These are phyloP conservation scores for Clarias pachynema DNA, from an alignment of 2,797 vertebrate genomes.

Conservation along the genomic window DNA sequence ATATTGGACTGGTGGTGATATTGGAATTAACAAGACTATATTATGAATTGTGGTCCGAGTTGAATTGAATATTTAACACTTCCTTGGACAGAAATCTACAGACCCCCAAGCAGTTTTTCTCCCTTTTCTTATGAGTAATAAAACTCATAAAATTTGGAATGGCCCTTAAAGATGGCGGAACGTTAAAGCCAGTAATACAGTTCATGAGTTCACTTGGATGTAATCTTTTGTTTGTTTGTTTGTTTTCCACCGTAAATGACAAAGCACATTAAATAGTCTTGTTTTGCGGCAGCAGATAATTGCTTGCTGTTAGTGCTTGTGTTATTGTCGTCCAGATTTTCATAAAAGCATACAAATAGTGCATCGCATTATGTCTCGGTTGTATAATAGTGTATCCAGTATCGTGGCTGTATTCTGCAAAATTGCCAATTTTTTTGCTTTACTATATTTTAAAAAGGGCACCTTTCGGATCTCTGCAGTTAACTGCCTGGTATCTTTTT, in stretches of 20 bases:
- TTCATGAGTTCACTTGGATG: background rate
- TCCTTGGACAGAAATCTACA: background rate
- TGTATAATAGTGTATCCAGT: background rate
- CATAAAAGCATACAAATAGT: background rate
- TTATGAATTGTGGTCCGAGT: background rate
- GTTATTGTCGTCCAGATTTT: background rate
- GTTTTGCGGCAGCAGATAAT: conserved; percentile 2
- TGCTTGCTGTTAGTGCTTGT: background rate
- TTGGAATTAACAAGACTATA: no score
- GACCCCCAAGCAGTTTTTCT: background rate
- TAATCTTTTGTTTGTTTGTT: background rate
- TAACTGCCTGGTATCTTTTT: background rate
- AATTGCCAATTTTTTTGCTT: background rate
- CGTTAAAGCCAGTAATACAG: background rate
- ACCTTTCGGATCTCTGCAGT: background rate
- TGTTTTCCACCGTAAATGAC: background rate
- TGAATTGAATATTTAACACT: background rate
- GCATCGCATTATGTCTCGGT: no score
- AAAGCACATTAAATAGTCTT: conserved; percentile 5
- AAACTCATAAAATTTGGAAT: background rate
- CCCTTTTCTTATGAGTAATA: background rate
- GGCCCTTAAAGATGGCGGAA: background rate
- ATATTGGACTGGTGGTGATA: background rate
- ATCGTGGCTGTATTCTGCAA: background rate
- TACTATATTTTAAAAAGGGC: background rate